Evolutionary conservation across 2,797 vertebrate genomes (phyloP), one percentile per base, ranked within the genome.

Genomic region (Cetoscarus ocellatus): DNA sequence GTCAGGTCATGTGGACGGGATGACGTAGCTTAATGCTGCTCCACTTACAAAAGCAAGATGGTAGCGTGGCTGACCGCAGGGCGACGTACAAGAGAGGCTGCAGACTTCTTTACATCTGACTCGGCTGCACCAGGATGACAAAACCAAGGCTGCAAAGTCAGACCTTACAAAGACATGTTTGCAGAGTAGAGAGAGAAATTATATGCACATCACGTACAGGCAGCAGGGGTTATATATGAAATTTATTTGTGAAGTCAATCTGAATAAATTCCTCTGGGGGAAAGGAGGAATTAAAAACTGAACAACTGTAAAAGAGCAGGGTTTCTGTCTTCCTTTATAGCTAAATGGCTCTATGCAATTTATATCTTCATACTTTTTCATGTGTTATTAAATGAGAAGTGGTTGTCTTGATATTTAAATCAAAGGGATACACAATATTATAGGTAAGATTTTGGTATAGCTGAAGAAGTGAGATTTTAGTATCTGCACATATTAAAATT

Each of bases 21-120:
- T 87, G 89, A 89, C 67, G 72, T 80, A 55, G 73, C 69, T 64
- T 62, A 60, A 62, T 40, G 61, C 70, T 79, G 85, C 80, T 79
- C 75, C 53, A 51, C 65, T 82, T 83, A 53, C 47, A 67, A 77
- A 80, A 75, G 7, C 61, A 79, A 77, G 76, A 86, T 86, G 80
- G 76, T 83, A 70, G 55, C 59, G 51, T 34, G 54, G 59, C 66
- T 19, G 40, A 60, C 71, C 77, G 72, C 74, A 79, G 79, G 58
- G 61, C 15, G 53, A 64, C 66, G 53, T 62, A 45, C 35, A 59
- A 57, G 50, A 51, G 50, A 62, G n/a, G 59, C 79, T 77, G 38
- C 65, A 78, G 66, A 60, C 62, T 39, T 77, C 47, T 45, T 80
- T 49, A 73, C 35, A 13, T 80, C 62, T 67, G 72, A 75, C 66